phyloP scores from a whole-genome alignment of 2,797 vertebrate species.

The Clarias pachynema region DNA sequence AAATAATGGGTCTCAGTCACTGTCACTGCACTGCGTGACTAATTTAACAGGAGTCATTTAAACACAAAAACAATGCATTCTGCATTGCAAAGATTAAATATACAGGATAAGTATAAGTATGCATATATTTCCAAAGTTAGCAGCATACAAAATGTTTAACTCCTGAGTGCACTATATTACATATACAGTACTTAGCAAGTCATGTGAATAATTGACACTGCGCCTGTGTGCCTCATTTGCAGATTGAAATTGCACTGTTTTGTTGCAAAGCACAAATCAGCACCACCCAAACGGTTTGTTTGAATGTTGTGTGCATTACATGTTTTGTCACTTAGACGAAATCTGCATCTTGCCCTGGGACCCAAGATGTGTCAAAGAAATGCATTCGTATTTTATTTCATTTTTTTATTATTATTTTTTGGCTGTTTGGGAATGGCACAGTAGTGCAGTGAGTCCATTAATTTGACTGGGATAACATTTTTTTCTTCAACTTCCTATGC shows the following conservation, averaged over 20 bases:
- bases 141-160: neutral
- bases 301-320: neutral
- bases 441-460: neutral
- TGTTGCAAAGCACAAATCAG: neutral
- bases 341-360: neutral
- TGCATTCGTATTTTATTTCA: neutral
- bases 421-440: neutral
- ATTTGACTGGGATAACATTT: neutral
- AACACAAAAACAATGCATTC: neutral
- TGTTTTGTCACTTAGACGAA: neutral
- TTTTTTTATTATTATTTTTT: neutral
- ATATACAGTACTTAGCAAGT: neutral
- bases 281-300: neutral
- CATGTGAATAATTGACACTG: neutral
- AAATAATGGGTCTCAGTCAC: neutral
- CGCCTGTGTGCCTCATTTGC: neutral
- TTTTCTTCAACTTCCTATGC: no score
- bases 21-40: neutral
- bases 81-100: neutral
- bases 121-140: neutral
- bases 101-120: neutral
- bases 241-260: neutral
- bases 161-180: neutral
- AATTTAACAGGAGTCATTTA: neutral
- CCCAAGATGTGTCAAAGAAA: neutral